These are phyloP conservation scores for Harlomillsia oculata DNA, from an alignment of 1,140 invertebrate genomes.

Conservation along the genomic window DNA sequence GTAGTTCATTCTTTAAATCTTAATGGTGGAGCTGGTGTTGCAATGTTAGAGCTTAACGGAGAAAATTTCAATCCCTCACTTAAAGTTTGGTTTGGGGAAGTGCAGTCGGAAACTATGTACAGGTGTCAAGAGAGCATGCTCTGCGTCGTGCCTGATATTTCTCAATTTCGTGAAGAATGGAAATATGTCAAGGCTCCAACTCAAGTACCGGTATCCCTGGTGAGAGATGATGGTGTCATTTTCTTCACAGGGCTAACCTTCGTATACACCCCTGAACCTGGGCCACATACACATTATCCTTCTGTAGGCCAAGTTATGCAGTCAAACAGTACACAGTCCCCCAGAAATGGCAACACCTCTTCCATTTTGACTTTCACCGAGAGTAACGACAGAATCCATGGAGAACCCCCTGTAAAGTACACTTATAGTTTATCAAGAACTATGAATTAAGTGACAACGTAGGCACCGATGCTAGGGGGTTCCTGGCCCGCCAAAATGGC, in stretches of 20 bases:
- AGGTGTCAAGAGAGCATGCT: slow-evolving; percentile 52
- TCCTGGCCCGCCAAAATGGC: no score
- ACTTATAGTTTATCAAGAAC: slow-evolving; percentile 20
- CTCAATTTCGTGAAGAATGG: slow-evolving; percentile 50
- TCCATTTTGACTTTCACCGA: not conserved
- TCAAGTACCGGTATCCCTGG: slow-evolving; percentile 55
- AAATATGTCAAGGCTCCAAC: slow-evolving; percentile 51
- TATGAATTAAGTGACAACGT: slow-evolving; percentile 1
- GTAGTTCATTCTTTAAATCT: slow-evolving; percentile 50
- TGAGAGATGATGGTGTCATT: slow-evolving; percentile 57
- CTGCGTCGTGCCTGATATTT: slow-evolving; percentile 55
- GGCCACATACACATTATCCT: slow-evolving; percentile 19
- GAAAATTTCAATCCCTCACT: slow-evolving; percentile 53
- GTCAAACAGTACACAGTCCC: no score
- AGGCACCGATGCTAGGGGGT: not conserved
- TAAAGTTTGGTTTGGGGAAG: slow-evolving; percentile 59
- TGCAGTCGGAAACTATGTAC: slow-evolving; percentile 57
- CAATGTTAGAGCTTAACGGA: slow-evolving; percentile 54
- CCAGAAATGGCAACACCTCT: slow-evolving; percentile 7
- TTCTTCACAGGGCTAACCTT: slow-evolving; percentile 57
- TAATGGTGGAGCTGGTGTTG: slow-evolving; percentile 56
- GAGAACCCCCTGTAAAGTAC: slow-evolving; percentile 2
- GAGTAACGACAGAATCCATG: slow-evolving; percentile 1
- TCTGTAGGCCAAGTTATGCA: slow-evolving; percentile 27
- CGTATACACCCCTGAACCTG: slow-evolving; percentile 34